A percentile compares a stretch with the other conserved stretches of the same genome.
Evolutionary conservation across 2,113 vertebrate genomes (phyloP).

Genomic region (Oryzias javanicus): DNA sequence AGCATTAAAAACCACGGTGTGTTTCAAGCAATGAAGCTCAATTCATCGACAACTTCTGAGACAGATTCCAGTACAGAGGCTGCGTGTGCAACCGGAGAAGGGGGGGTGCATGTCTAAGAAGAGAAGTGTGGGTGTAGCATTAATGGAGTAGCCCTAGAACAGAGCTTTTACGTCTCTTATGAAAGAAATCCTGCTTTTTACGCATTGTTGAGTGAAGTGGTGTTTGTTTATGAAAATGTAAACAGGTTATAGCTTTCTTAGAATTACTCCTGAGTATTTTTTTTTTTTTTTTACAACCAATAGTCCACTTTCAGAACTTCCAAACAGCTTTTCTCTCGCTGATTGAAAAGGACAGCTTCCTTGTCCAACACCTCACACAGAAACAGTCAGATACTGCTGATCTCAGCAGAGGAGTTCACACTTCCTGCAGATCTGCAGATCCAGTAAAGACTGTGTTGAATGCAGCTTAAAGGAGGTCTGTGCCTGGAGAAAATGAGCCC

Average conservation of each 20-base stretch:
- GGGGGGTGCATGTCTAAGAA: slow-evolving; percentile 34
- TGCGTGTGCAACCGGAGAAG: slow-evolving; percentile 46
- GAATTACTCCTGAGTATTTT: slow-evolving; percentile 18
- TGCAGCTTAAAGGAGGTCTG: slow-evolving; percentile 28
- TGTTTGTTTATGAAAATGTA: slow-evolving; percentile 18
- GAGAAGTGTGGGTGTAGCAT: slow-evolving; percentile 39
- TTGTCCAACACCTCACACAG: slow-evolving; percentile 33
- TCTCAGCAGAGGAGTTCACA: slow-evolving; percentile 36
- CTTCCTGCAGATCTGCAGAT: slow-evolving; percentile 32
- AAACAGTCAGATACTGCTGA: slow-evolving; percentile 40
- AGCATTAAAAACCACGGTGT: background rate
- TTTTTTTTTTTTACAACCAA: slow-evolving; percentile 1
- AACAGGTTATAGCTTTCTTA: slow-evolving; percentile 23
- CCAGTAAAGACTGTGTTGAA: slow-evolving; percentile 37
- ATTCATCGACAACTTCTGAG: slow-evolving; percentile 36
- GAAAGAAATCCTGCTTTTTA: slow-evolving; percentile 35
- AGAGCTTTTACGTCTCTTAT: slow-evolving; percentile 42
- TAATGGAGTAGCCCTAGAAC: slow-evolving; percentile 51
- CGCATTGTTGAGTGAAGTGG: slow-evolving; percentile 25
- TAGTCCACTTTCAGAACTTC: background rate
- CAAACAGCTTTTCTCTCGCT: slow-evolving; percentile 11
- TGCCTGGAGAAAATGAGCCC: slow-evolving; percentile 25
- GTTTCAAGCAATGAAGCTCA: slow-evolving; percentile 27
- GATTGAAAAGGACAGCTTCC: slow-evolving; percentile 33
- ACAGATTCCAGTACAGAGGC: slow-evolving; percentile 15